These are phyloP conservation scores for Agrotis puta DNA, from an alignment of 2,888 invertebrate genomes.

Conservation along the genomic window DNA sequence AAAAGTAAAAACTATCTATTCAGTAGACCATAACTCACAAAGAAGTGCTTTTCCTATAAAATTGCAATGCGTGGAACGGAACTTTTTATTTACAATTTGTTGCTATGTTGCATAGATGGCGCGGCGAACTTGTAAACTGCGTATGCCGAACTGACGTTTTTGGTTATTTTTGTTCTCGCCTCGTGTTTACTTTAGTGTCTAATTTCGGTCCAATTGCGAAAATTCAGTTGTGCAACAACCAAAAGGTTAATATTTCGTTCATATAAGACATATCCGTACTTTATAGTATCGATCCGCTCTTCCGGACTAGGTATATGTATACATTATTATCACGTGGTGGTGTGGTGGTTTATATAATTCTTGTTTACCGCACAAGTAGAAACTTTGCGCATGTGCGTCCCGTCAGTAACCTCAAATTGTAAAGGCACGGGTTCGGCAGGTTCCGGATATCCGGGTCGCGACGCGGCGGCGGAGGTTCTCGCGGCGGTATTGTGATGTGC, in stretches of 20 bases:
- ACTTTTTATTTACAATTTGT: conserved; percentile 77
- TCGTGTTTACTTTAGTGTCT: conserved; percentile 91
- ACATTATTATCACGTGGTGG: conserved; percentile 91
- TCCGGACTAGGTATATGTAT: conserved; percentile 89
- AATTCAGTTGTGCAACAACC: conserved; percentile 87
- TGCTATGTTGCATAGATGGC: conserved; percentile 88
- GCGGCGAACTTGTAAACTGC: conserved; percentile 89
- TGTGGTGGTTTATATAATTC: conserved; percentile 91
- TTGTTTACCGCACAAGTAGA: conserved; percentile 91
- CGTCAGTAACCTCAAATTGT: conserved; percentile 91
- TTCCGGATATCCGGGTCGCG: conserved; percentile 90
- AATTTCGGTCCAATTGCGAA: conserved; percentile 89
- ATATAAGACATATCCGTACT: conserved; percentile 73
- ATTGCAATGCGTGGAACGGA: conserved; percentile 72
- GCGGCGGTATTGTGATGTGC: conserved; percentile 87
- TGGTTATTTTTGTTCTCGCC: conserved; percentile 91
- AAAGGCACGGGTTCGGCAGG: conserved; percentile 87
- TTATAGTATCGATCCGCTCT: conserved; percentile 87
- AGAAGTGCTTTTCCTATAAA: neutral
- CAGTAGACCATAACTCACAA: too few species aligned
- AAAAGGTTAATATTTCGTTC: conserved; percentile 81
- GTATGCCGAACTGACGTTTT: conserved; percentile 91
- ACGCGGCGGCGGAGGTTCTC: conserved; percentile 77
- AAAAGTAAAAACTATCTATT: neutral
- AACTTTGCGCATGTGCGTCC: conserved; percentile 91